Base-by-base conservation (phyloP, 2,797 vertebrate genomes). In the Rallus crepitans region DNA sequence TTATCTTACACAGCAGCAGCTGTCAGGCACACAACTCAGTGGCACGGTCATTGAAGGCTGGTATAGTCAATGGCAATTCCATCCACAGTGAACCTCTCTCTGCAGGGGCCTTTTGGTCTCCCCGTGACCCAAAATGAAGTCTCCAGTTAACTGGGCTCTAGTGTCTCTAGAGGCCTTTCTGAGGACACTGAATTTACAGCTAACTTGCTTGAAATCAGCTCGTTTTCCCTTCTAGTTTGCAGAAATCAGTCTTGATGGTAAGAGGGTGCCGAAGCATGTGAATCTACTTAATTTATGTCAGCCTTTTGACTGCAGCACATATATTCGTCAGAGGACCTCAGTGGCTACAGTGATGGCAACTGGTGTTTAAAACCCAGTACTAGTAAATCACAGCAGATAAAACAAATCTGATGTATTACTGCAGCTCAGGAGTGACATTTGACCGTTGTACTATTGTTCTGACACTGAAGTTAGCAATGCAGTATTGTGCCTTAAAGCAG, bases 341-440 rank as follows among this genome's bases (percentile, higher is more conserved):
- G 69, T 42, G 18, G 61, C 81, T 87, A 77, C 87, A 66, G 68
- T 33, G 24, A 90, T 68, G 16, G 75, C 57, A 94, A 89, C 56
- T 18, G 69, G 63, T 89, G 89, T 96, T 89, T 93, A 93, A 96
- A 94, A 71, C 27, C 45, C 57, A 71, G 61, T 57, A 61, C 75
- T 25, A 91, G 64, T 94, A 96, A 96, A 96, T 92, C 92, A 95
- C 23, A 56, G 70, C 1, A 13, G 75, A 80, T 87, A 81, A 82
- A 96, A 82, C 48, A 95, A 80, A 89, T 89, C 40, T 93, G 87
- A 93, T 87, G 33, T 91, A 85, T 87, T 69, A 81, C 71, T 75
- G 65, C 69, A 83, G 79, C 61, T 83, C 73, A 87, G 75, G 31
- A 81, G 45, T 80, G 84, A 89, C 93, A 92, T 77, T 92, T 93